These are phyloP conservation scores for Caenorhabditis panamensis DNA, from an alignment of 2,888 invertebrate genomes.

Conservation along the genomic window DNA sequence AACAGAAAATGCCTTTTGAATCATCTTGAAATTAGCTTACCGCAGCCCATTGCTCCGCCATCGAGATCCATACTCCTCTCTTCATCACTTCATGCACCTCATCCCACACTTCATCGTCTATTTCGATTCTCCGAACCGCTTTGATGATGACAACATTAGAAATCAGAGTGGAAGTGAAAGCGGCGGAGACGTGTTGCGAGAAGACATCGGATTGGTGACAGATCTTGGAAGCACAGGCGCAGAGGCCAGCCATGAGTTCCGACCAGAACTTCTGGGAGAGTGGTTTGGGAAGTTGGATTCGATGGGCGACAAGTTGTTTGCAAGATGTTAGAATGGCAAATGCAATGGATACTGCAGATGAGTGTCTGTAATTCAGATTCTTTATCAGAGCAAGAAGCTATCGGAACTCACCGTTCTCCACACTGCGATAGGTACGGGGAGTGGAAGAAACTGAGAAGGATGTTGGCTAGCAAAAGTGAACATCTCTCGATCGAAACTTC, in stretches of 20 bases:
- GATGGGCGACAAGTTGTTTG: conserved; percentile 75
- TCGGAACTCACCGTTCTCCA: conserved; percentile 69
- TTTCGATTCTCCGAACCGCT: conserved; percentile 73
- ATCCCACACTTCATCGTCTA: conserved; percentile 79
- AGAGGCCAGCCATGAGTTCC: conserved; percentile 73
- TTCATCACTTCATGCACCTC: conserved; percentile 73
- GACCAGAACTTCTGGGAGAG: conserved; percentile 74
- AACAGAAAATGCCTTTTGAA: background rate
- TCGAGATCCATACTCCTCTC: conserved; percentile 70
- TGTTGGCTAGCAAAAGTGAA: conserved; percentile 75
- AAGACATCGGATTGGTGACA: conserved; percentile 73
- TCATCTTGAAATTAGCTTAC: conserved; percentile 26
- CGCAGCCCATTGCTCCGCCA: conserved; percentile 70
- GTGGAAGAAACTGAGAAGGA: conserved; percentile 77
- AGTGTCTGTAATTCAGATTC: conserved; percentile 38
- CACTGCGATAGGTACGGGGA: conserved; percentile 76
- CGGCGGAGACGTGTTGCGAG: conserved; percentile 74
- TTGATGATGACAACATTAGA: conserved; percentile 67
- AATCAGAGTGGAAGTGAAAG: conserved; percentile 75
- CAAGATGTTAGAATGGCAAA: conserved; percentile 76
- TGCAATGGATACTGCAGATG: conserved; percentile 76
- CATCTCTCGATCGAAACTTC: conserved; percentile 73
- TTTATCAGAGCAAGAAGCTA: background rate
- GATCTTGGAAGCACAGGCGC: conserved; percentile 64
- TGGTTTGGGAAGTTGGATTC: conserved; percentile 70